phyloP scores from a whole-genome alignment of 2,797 vertebrate genomes.

The Anguilla megastoma region DNA sequence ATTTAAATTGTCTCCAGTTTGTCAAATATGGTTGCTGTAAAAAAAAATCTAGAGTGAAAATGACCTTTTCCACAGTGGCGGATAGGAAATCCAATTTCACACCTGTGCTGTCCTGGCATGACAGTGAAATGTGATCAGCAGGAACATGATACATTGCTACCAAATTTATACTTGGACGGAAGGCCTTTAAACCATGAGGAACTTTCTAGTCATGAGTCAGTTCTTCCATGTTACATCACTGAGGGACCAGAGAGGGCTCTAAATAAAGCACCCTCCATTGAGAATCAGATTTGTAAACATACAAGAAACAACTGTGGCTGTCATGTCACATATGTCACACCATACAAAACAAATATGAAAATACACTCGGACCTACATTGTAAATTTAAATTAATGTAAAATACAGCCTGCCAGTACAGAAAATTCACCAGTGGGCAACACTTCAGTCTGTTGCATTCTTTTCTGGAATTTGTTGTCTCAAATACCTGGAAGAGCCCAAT shows the following conservation, averaged over 20 bases:
- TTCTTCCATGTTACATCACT: slow-evolving; percentile 62
- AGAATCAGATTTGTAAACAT: slow-evolving; percentile 49
- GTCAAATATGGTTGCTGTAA: too few species aligned
- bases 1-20: not conserved
- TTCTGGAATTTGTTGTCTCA: not conserved
- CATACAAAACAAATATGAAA: not conserved
- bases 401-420: not conserved
- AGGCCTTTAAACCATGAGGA: slow-evolving; percentile 44
- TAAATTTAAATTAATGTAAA: not conserved
- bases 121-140: slow-evolving; percentile 65
- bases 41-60: slow-evolving; percentile 37
- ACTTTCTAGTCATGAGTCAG: slow-evolving; percentile 72
- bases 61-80: slow-evolving; percentile 52
- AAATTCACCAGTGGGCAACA: not conserved
- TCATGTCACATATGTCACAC: not conserved
- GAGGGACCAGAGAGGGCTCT: slow-evolving; percentile 48
- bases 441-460: not conserved
- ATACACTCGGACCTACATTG: not conserved
- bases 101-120: slow-evolving; percentile 65
- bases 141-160: slow-evolving; percentile 68
- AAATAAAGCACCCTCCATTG: slow-evolving; percentile 32
- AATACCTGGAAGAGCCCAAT: not conserved
- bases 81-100: slow-evolving; percentile 58
- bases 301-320: not conserved
- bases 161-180: slow-evolving; percentile 67